A percentile compares a stretch with the other conserved stretches of the same genome.
Conservation (phyloP, 2,113 vertebrate genomes). For the Taurulus bubalis region DNA sequence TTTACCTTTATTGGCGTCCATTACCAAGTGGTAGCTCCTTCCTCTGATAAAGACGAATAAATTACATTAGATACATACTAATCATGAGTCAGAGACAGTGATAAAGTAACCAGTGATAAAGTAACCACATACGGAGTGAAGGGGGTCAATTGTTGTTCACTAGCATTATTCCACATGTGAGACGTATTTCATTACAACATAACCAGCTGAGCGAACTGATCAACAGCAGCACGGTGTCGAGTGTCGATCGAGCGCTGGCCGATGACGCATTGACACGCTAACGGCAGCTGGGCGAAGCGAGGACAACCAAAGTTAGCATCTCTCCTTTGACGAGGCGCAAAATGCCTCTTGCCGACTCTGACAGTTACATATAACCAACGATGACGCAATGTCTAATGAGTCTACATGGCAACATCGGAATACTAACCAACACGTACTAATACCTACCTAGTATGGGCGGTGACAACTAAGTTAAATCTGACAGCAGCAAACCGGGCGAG, state of each 20-base stretch:
- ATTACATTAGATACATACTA: neutral
- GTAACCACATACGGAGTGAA: neutral
- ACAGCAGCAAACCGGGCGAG: slow-evolving; percentile 54
- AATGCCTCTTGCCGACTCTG: neutral
- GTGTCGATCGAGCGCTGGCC: slow-evolving; percentile 63
- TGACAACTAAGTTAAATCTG: slow-evolving; percentile 38
- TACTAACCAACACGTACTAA: neutral
- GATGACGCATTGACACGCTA: slow-evolving; percentile 71
- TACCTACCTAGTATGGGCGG: slow-evolving; percentile 49
- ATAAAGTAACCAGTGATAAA: neutral
- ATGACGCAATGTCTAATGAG: neutral
- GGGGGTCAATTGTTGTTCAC: neutral
- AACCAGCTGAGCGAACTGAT: slow-evolving; percentile 17
- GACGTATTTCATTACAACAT: neutral
- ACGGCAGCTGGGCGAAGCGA: slow-evolving; percentile 31
- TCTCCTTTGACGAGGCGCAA: neutral
- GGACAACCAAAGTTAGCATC: slow-evolving; percentile 43
- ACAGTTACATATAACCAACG: neutral
- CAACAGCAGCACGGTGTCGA: slow-evolving; percentile 16
- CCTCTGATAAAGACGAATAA: slow-evolving; percentile 56
- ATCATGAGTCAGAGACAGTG: neutral
- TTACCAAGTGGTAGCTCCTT: slow-evolving; percentile 58
- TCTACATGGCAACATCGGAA: neutral
- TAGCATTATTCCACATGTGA: neutral
- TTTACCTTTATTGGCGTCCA: slow-evolving; percentile 77